These are phyloP conservation scores for Apodemia mormo DNA, from an alignment of 2,888 invertebrate genomes.

Conservation along the genomic window DNA sequence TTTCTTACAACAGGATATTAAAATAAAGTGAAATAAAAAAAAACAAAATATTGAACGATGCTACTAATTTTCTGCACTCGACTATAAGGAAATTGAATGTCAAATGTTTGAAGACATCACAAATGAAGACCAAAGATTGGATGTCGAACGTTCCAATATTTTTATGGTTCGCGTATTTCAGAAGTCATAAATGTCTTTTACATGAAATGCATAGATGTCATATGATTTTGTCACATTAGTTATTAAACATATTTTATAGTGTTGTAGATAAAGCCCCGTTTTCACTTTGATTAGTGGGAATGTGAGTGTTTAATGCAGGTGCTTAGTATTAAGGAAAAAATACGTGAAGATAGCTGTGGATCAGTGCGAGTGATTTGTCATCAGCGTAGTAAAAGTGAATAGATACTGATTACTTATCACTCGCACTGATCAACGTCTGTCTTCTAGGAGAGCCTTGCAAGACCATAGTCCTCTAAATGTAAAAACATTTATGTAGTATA, in stretches of 20 bases:
- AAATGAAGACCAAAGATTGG: constrained; percentile 12
- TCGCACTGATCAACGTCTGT: too few species aligned
- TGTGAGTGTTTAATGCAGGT: too few species aligned
- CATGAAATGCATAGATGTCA: background rate
- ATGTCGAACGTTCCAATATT: background rate
- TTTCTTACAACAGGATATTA: background rate
- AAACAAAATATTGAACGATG: background rate
- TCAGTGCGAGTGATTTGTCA: too few species aligned
- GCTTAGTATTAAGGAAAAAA: too few species aligned
- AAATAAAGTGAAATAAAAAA: background rate
- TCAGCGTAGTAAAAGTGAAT: too few species aligned
- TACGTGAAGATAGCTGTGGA: too few species aligned
- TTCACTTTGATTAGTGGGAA: too few species aligned
- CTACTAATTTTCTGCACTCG: constrained; percentile 36
- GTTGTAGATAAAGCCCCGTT: too few species aligned
- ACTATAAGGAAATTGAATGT: constrained; percentile 46
- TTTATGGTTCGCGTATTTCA: background rate
- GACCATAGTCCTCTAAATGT: too few species aligned
- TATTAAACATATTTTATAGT: background rate
- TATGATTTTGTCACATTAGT: background rate
- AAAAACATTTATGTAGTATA: too few species aligned
- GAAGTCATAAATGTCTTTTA: constrained; percentile 2
- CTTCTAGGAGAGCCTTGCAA: too few species aligned
- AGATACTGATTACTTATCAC: too few species aligned
- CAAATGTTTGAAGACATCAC: constrained; percentile 29